Evolutionary conservation across 2,888 invertebrate genomes (phyloP).

Genomic region (Oligia latruncula): DNA sequence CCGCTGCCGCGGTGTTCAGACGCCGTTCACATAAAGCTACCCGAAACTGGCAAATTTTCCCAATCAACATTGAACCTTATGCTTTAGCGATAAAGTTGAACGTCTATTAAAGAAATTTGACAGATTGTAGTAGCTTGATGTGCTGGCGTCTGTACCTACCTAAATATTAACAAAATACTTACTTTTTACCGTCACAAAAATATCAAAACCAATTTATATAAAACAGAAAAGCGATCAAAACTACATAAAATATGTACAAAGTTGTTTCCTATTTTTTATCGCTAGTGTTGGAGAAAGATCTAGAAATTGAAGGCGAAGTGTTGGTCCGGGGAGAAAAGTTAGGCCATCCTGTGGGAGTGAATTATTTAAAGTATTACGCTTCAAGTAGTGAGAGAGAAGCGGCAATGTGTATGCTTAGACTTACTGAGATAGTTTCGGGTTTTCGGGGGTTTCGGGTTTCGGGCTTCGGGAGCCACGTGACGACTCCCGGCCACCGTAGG

Average conservation of each 20-base stretch:
- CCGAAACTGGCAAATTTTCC: too few species aligned
- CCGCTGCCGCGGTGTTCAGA: too few species aligned
- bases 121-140: too few species aligned
- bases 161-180: neutral
- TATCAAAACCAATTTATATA: neutral
- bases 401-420: conserved; percentile 3
- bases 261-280: conserved; percentile 16
- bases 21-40: too few species aligned
- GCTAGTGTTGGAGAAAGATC: conserved; percentile 7
- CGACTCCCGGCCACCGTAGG: too few species aligned
- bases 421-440: neutral
- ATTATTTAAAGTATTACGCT: conserved; percentile 40
- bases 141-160: neutral
- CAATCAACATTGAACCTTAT: too few species aligned
- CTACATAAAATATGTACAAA: conserved; percentile 11
- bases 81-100: too few species aligned
- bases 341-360: conserved; percentile 22
- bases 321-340: conserved; percentile 25
- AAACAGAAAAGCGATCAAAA: conserved; percentile 21
- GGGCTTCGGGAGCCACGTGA: too few species aligned
- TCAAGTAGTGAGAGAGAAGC: conserved; percentile 13
- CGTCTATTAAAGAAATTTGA: too few species aligned
- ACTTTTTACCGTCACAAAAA: neutral
- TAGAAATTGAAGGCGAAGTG: conserved; percentile 15
- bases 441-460: too few species aligned